phyloP scores from a whole-genome alignment of 2,888 invertebrate species.

The Mimachlamys varia region DNA sequence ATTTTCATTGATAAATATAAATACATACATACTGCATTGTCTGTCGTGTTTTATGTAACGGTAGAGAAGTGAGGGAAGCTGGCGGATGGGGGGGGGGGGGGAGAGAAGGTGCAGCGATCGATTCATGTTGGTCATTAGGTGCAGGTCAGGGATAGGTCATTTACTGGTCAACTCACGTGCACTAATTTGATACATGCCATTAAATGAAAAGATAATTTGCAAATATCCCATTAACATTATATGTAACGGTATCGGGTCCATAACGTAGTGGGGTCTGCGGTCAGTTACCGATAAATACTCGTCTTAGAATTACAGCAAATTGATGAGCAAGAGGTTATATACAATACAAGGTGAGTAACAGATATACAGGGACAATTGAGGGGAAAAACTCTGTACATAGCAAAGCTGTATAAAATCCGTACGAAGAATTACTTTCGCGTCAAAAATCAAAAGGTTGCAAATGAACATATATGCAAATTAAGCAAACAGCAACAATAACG shows the following conservation, averaged over 20 bases:
- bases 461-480: constrained; percentile 32
- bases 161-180: neutral
- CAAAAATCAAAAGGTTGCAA: constrained; percentile 21
- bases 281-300: no score
- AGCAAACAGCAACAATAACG: constrained; percentile 15
- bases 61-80: neutral
- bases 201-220: neutral
- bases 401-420: neutral
- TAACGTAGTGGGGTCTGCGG: no score
- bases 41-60: neutral
- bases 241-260: no score
- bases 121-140: neutral
- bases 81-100: neutral
- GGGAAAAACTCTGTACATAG: neutral
- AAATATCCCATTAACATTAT: no score
- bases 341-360: neutral
- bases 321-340: neutral
- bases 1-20: neutral
- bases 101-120: neutral
- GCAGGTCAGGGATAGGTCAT: neutral
- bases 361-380: neutral
- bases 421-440: neutral
- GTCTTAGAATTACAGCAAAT: neutral
- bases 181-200: neutral
- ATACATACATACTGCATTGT: neutral